Percentiles rank a stretch among this genome's conserved stretches.
phyloP scores from a whole-genome alignment of 2,113 vertebrate genomes.

The Calonectris borealis region DNA sequence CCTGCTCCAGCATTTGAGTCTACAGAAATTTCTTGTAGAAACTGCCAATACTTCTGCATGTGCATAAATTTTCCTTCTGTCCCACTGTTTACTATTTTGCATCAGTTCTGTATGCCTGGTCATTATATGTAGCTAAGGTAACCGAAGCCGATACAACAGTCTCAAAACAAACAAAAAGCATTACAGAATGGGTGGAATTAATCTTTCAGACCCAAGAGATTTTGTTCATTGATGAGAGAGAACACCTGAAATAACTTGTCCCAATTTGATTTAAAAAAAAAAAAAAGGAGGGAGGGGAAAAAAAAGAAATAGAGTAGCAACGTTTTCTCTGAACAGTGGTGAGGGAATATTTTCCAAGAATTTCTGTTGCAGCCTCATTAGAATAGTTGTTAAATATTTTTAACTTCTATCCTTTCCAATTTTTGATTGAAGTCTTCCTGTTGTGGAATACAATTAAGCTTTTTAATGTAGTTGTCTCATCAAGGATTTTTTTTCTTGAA shows the following conservation, averaged over 20 bases:
- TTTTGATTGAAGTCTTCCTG: not conserved
- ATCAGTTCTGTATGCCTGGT: not conserved
- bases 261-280: not conserved
- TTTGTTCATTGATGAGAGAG: not conserved
- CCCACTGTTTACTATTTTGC: not conserved
- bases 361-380: not conserved
- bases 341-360: not conserved
- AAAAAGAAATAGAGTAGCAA: not conserved
- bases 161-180: not conserved
- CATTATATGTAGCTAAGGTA: not conserved
- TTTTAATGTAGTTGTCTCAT: not conserved
- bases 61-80: not conserved
- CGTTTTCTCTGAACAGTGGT: not conserved
- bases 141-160: not conserved
- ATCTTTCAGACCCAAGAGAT: not conserved
- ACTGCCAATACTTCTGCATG: not conserved
- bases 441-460: not conserved
- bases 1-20: not conserved
- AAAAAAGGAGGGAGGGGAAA: accelerated
- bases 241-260: not conserved
- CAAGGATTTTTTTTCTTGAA: not conserved
- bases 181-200: not conserved
- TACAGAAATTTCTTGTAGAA: not conserved
- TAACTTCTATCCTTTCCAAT: not conserved
- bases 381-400: not conserved